phyloP scores from a whole-genome alignment of 2,888 invertebrate genomes.

The Leucophenga maculata region DNA sequence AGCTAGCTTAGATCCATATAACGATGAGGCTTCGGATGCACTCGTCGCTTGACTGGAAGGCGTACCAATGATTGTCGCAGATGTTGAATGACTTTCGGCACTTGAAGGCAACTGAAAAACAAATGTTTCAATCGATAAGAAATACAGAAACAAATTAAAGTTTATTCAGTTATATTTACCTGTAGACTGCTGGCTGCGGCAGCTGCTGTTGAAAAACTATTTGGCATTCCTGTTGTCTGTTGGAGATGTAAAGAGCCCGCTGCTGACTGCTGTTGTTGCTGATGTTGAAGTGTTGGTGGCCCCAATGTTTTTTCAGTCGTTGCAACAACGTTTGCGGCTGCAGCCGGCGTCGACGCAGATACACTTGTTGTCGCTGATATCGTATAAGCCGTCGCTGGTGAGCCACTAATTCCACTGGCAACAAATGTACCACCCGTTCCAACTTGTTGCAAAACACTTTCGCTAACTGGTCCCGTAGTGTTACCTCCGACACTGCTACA shows the following conservation, averaged over 20 bases:
- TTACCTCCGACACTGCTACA: constrained; percentile 33
- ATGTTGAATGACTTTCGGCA: constrained; percentile 6
- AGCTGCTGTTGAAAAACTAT: constrained; percentile 15
- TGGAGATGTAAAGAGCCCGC: neutral
- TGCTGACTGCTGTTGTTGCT: constrained; percentile 42
- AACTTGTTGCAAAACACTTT: constrained; percentile 11
- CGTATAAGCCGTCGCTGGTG: constrained; percentile 36
- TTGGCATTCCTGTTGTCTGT: constrained; percentile 7
- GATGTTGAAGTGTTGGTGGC: constrained; percentile 26
- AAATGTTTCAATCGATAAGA: neutral
- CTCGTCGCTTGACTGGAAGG: constrained; percentile 1
- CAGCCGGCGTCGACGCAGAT: constrained; percentile 6
- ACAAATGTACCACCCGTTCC: no score
- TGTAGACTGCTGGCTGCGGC: neutral
- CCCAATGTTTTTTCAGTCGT: constrained; percentile 25
- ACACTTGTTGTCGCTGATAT: constrained; percentile 17
- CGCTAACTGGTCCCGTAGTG: constrained; percentile 14
- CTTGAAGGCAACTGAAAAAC: neutral
- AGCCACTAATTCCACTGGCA: neutral
- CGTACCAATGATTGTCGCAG: constrained; percentile 17
- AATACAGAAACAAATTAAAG: neutral
- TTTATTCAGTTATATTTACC: neutral
- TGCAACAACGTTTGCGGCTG: neutral
- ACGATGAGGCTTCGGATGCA: neutral
- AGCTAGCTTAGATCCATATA: constrained; percentile 20